Base-by-base conservation (phyloP, 2,888 invertebrate species). In the Limnephilus marmoratus region DNA sequence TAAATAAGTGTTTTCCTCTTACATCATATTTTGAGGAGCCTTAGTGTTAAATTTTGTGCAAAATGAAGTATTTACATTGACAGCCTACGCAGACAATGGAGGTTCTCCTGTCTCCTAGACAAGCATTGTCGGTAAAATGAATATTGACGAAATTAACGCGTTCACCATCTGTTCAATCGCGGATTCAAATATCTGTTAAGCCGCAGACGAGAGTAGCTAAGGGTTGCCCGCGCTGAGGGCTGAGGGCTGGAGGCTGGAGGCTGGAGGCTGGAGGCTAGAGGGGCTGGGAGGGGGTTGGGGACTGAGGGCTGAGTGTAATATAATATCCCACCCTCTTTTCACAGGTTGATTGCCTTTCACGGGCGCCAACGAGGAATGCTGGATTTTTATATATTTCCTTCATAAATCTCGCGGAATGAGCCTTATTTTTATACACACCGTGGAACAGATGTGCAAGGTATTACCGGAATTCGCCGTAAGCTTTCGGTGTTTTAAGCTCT, bases 331-430 rank as follows among this genome's bases (percentile, higher is more conserved):
- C 82, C 85, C 53, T 81, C 87, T 91, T 85, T 91, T 91, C 90
- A 37, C 89, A 91, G 89, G 93, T 93, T 93, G 93, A 93, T 93
- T 92, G 90, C 92, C 92, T 93, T 93, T 91, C 91, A 89, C 91
- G 81, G 88, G 90, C 85, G 85, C 93, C 90, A 85, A 90, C 90
- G 85, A 80, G 85, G 85, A 92, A 92, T 90, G 93, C 91, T 90
- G 90, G 91, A 93, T 93, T 93, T 93, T 93, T 93, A 93, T 93
- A 93, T 93, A 93, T 93, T 90, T 93, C 91, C 92, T 81, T 90
- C 93, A 93, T 93, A 93, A 93, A 93, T 93, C 93, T 93, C 89
- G 53, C 85, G 86, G 90, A 93, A 93, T 92, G 91, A 93, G 91
- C 85, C 68, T 81, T 89, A 90, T 91, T 92, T 91, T 90, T 91